Evolutionary conservation across 2,113 vertebrate genomes (phyloP).

Genomic region (Semnornis frantzii): DNA sequence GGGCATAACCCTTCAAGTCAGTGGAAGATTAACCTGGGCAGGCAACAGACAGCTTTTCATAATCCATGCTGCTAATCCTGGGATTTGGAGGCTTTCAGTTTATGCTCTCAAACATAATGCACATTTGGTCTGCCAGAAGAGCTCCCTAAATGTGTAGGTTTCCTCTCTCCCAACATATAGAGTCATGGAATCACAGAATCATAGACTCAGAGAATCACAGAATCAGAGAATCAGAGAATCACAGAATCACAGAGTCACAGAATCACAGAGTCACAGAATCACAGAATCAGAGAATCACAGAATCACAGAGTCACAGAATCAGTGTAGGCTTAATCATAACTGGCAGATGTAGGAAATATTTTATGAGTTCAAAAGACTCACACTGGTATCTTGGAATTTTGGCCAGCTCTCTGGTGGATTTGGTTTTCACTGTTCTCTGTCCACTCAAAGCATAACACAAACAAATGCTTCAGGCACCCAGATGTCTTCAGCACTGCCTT

Average conservation of each 20-base stretch:
- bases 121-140: not conserved
- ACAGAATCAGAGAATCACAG: too few species aligned
- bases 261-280: too few species aligned
- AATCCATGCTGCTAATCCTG: not conserved
- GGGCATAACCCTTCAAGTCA: not conserved
- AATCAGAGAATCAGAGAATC: too few species aligned
- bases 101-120: not conserved
- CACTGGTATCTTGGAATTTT: not conserved
- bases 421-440: not conserved
- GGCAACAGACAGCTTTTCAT: not conserved
- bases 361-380: not conserved
- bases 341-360: not conserved
- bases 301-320: not conserved
- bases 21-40: not conserved
- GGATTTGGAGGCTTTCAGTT: not conserved
- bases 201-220: too few species aligned
- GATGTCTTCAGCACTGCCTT: not conserved
- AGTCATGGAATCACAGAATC: too few species aligned
- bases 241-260: too few species aligned
- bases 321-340: not conserved
- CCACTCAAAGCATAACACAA: not conserved
- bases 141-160: not conserved
- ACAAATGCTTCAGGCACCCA: not conserved
- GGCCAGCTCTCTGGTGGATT: not conserved
- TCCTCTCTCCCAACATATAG: not conserved